These are phyloP conservation scores for Protomyctophum bolini DNA, from an alignment of 2,113 vertebrate species.

Conservation along the genomic window DNA sequence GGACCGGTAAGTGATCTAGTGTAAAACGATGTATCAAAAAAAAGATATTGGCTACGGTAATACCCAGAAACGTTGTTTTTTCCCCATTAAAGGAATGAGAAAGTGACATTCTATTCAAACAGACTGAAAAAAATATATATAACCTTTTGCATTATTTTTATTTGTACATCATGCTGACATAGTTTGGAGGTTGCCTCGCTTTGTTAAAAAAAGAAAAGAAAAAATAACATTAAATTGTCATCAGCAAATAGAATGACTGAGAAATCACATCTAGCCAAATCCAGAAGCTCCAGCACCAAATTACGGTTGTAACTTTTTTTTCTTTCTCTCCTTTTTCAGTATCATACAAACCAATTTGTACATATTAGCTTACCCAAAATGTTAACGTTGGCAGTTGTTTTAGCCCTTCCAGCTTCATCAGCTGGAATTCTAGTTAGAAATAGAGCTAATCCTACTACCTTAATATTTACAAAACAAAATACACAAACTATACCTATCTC, in stretches of 20 bases:
- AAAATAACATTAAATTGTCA: constrained; percentile 33
- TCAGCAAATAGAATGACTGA: constrained; percentile 49
- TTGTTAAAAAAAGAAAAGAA: constrained; percentile 19
- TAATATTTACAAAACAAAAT: constrained; percentile 65
- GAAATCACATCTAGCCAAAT: constrained; percentile 60
- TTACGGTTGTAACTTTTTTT: constrained; percentile 52
- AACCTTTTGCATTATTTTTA: constrained; percentile 40
- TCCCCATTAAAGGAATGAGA: constrained; percentile 29
- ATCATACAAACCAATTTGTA: constrained; percentile 63
- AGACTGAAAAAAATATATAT: constrained; percentile 61
- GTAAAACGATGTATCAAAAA: constrained; percentile 32
- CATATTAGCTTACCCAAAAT: constrained; percentile 53
- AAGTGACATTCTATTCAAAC: constrained; percentile 50
- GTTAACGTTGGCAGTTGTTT: constrained; percentile 47
- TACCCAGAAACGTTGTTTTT: constrained; percentile 43
- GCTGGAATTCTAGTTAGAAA: constrained; percentile 37
- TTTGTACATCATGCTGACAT: constrained; percentile 59
- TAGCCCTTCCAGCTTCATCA: constrained; percentile 48
- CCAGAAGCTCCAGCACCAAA: constrained; percentile 65
- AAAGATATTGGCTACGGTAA: constrained; percentile 44
- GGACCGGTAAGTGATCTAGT: constrained; percentile 15
- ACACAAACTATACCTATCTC: constrained; percentile 48
- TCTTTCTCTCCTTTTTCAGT: constrained; percentile 25
- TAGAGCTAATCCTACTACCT: constrained; percentile 41
- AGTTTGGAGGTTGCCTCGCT: constrained; percentile 27